Percentiles rank a stretch among this genome's conserved stretches.
Conservation (phyloP, 2,888 invertebrate species). For the Deroplatys truncata region DNA sequence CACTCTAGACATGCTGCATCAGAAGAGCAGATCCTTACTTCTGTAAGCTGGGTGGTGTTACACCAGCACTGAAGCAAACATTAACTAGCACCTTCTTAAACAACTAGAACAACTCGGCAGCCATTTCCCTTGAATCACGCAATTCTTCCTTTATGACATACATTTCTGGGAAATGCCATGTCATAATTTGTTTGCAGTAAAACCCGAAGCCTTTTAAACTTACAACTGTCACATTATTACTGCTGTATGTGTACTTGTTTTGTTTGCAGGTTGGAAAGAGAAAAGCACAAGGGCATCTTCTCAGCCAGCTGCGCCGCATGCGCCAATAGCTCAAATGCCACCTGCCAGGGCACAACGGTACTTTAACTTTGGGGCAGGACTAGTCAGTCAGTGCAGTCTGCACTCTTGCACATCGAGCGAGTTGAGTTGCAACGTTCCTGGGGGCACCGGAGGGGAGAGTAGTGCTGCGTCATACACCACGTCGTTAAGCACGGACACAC, state of each 20-base stretch:
- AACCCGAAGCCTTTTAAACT: no score
- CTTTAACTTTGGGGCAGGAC: conserved; percentile 61
- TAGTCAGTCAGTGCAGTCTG: conserved; percentile 74
- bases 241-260: neutral
- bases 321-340: conserved; percentile 47
- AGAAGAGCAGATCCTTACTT: no score
- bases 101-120: no score
- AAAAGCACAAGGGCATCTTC: conserved; percentile 18
- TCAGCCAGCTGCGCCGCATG: neutral
- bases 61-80: no score
- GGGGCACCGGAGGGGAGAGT: conserved; percentile 57
- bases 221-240: no score
- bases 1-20: no score
- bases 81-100: no score
- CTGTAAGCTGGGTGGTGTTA: no score
- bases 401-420: conserved; percentile 80
- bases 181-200: no score
- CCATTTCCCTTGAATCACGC: no score
- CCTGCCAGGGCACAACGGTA: conserved; percentile 52
- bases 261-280: conserved; percentile 30
- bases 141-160: no score
- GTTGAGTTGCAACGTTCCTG: conserved; percentile 56
- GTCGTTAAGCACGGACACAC: conserved; percentile 79
- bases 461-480: conserved; percentile 79
- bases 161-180: no score